Evolutionary conservation across 2,113 vertebrate species (phyloP).

Genomic region (Pycnonotus jocosus): DNA sequence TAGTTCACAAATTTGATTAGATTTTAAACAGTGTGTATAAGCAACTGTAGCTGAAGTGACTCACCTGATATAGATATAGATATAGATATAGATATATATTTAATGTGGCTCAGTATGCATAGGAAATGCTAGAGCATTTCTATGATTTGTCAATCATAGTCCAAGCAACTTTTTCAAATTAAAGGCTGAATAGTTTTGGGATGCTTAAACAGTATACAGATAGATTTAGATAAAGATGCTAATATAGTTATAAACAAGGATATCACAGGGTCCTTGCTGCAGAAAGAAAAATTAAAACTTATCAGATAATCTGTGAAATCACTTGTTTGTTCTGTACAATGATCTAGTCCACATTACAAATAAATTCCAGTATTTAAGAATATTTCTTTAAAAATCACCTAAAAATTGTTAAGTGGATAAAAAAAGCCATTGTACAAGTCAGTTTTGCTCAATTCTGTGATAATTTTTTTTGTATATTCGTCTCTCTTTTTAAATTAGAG

Average conservation of each 20-base stretch:
- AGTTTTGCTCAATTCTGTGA: background rate
- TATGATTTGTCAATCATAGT: background rate
- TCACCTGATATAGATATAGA: background rate
- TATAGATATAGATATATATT: background rate
- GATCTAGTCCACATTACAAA: background rate
- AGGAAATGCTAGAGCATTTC: background rate
- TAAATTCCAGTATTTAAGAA: background rate
- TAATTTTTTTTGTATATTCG: background rate
- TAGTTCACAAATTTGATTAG: background rate
- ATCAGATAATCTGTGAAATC: background rate
- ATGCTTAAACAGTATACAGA: background rate
- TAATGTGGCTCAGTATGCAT: accelerated
- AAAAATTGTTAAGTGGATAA: background rate
- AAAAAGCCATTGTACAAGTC: background rate
- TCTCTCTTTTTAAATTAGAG: background rate
- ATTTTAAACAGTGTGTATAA: background rate
- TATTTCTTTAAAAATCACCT: background rate
- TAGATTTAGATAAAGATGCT: background rate
- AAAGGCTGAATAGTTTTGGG: background rate
- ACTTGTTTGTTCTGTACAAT: background rate
- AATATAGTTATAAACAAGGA: background rate
- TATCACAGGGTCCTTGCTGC: background rate
- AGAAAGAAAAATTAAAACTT: background rate
- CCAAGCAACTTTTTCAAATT: background rate
- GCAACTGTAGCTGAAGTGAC: background rate